Evolutionary conservation across 2,113 vertebrate genomes (phyloP).

Genomic region (Prionailurus viverrinus): DNA sequence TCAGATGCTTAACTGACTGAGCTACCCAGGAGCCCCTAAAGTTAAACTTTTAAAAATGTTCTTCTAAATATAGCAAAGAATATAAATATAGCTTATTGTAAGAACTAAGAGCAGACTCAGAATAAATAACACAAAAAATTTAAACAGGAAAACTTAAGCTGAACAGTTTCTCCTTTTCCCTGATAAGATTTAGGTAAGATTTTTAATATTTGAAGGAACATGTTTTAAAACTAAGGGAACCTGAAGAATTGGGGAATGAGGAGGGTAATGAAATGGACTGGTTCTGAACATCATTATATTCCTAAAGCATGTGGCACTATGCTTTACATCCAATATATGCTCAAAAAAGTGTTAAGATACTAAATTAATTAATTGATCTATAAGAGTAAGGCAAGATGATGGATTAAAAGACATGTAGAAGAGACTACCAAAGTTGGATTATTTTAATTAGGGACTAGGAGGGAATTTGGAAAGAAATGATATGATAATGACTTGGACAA

Average conservation of each 20-base stretch:
- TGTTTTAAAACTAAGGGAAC: neutral
- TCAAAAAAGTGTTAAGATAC: neutral
- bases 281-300: neutral
- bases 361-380: neutral
- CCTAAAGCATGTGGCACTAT: neutral
- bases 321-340: neutral
- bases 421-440: neutral
- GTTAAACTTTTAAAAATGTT: neutral
- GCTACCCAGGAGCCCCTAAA: neutral
- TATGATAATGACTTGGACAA: neutral
- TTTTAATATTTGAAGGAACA: neutral
- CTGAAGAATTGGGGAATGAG: neutral
- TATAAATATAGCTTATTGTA: neutral
- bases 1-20: too few species aligned
- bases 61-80: conserved; percentile 4
- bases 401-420: neutral
- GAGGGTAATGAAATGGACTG: neutral
- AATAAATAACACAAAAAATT: neutral
- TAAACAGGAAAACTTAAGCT: neutral
- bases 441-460: neutral
- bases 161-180: neutral
- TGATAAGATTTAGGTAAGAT: neutral
- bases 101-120: neutral
- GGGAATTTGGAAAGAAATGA: neutral
- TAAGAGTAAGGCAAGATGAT: neutral